Evolutionary conservation across 2,888 invertebrate species (phyloP), one percentile per base, ranked within the genome.

Genomic region (Drosophila colorata): DNA sequence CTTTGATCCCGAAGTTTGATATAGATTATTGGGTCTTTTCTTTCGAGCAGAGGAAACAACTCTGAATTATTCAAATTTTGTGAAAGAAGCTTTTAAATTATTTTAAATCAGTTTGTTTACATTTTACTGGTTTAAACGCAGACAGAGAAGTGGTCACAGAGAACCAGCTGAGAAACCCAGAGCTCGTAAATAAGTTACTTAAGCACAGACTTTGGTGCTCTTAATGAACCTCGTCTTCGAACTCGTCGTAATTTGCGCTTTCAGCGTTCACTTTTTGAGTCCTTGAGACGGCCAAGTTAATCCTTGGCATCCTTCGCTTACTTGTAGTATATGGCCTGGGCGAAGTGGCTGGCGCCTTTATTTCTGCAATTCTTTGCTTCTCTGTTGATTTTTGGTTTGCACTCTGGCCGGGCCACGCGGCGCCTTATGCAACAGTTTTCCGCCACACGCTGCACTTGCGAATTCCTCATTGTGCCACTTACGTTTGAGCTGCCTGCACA

Each of bases 361-460:
- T 58, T 63, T 63, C 33, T 9, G 40, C 2, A 38, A 47, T 72
- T 61, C 25, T 18, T 59, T 52, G 23, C 37, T 31, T 44, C n/a
- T 25, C 57, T 63, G 59, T 58, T 63, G 56, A 55, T 44, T 69
- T 71, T 70, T 47, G 57, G 64, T n/a, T 67, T 69, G 47, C 65
- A 67, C 61, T 75, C 65, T 55, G n/a, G 25, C 31, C 31, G 28
- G 23, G 60, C 56, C 49, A 57, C 40, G 58, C 25, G 49, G 44
- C 59, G 56, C 47, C 57, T 72, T 66, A 61, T 76, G 69, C 83
- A 79, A 76, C 80, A 68, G 63, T 58, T 67, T 73, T 64, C 23
- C 41, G 37, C 43, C 43, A 20, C 59, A 5, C 16, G 48, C 25
- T 61, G 57, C 61, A 63, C 41, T 47, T 41, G 49, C 33, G 41